A percentile compares a stretch with the other conserved stretches of the same genome.
These are phyloP conservation scores for Corythaixoides concolor DNA, from an alignment of 2,113 vertebrate species.

Conservation along the genomic window DNA sequence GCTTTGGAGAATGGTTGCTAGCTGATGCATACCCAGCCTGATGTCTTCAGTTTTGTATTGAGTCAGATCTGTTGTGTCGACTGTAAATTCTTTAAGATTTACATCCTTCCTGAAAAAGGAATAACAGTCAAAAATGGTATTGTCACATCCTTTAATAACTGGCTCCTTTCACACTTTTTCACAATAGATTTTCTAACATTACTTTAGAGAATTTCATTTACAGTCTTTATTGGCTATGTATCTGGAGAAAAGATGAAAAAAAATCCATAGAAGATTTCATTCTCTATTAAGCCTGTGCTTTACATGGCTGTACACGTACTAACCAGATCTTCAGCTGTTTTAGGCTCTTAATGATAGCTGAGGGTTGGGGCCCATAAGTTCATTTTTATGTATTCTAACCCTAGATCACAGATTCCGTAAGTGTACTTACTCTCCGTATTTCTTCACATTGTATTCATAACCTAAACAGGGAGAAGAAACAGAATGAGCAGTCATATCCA, in stretches of 20 bases:
- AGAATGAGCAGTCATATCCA: background rate
- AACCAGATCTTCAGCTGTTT: background rate
- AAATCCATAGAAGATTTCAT: background rate
- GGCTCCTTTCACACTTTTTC: background rate
- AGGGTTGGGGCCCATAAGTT: background rate
- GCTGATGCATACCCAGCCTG: slow-evolving; percentile 77
- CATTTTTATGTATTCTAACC: background rate
- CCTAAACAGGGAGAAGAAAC: slow-evolving; percentile 20
- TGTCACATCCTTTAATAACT: background rate
- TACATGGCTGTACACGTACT: background rate
- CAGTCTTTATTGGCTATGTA: background rate
- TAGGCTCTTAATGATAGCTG: background rate
- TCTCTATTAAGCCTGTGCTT: background rate
- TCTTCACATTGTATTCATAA: slow-evolving; percentile 68
- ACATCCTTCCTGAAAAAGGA: slow-evolving; percentile 76
- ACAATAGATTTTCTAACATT: background rate
- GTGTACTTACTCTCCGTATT: slow-evolving; percentile 60
- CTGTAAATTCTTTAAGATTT: slow-evolving; percentile 79
- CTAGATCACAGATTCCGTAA: background rate
- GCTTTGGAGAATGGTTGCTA: background rate
- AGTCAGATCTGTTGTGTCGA: slow-evolving; percentile 74
- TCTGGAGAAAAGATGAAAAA: background rate
- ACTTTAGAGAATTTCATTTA: background rate
- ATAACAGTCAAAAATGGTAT: background rate
- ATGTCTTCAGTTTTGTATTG: slow-evolving; percentile 78